These are phyloP conservation scores for Nyctibius bracteatus DNA, from an alignment of 2,113 vertebrate genomes.

Conservation along the genomic window DNA sequence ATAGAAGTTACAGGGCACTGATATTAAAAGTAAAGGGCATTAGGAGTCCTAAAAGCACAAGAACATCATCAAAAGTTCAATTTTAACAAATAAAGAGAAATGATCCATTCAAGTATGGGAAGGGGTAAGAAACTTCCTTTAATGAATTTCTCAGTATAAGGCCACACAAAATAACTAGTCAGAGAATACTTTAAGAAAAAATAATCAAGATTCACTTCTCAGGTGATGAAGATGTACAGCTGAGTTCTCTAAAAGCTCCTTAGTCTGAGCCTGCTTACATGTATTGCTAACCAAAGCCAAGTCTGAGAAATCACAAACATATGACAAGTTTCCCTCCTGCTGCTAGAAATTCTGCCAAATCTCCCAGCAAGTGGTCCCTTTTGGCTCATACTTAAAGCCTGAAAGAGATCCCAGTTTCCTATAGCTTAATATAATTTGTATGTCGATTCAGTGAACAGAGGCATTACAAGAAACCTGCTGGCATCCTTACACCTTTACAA, in stretches of 20 bases:
- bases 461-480: constrained; percentile 15
- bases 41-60: neutral
- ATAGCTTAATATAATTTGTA: constrained; percentile 34
- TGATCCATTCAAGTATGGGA: neutral
- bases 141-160: neutral
- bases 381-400: constrained; percentile 31
- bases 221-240: neutral
- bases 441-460: constrained; percentile 29
- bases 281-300: constrained; percentile 10
- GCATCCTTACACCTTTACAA: neutral
- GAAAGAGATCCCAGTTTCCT: constrained; percentile 50
- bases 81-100: neutral
- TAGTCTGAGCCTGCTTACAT: neutral
- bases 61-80: neutral
- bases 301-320: constrained; percentile 48
- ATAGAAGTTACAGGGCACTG: neutral
- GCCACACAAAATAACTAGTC: neutral
- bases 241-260: neutral
- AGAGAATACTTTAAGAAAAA: neutral
- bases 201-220: neutral
- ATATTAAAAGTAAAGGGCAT: neutral
- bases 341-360: constrained; percentile 52
- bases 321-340: constrained; percentile 54
- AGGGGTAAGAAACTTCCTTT: neutral
- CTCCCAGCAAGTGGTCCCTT: constrained; percentile 46